Evolutionary conservation across 2,113 vertebrate species (phyloP).

Genomic region (Colistium nudipinnis): DNA sequence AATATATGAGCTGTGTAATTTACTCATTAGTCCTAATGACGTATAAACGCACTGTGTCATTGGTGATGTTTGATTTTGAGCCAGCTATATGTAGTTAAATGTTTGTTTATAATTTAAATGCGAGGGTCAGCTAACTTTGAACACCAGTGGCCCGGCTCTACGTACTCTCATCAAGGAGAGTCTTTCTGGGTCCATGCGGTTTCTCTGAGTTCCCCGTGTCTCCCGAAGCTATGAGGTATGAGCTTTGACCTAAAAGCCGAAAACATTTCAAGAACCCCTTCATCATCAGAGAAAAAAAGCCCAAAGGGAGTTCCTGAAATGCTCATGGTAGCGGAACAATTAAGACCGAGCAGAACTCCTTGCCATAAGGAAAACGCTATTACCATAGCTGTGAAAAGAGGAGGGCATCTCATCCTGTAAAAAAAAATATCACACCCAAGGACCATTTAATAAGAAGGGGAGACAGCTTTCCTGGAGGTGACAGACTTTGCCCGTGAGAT

Average conservation of each 20-base stretch:
- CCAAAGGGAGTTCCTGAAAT: conserved; percentile 15
- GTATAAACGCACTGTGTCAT: too few relatives aligned
- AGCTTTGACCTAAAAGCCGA: conserved; percentile 36
- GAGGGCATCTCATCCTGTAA: conserved; percentile 40
- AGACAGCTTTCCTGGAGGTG: conserved; percentile 9
- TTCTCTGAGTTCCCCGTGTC: not conserved
- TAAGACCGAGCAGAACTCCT: conserved; percentile 28
- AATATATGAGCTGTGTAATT: too few relatives aligned
- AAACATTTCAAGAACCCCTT: conserved; percentile 46
- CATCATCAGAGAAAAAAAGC: conserved; percentile 41
- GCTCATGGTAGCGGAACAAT: conserved; percentile 47
- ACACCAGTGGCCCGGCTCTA: too few relatives aligned
- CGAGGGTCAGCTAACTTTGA: too few relatives aligned
- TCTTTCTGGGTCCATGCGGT: conserved; percentile 9
- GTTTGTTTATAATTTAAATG: too few relatives aligned
- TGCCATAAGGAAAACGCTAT: conserved; percentile 32
- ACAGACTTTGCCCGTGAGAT: conserved; percentile 11
- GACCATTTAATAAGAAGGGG: conserved; percentile 25
- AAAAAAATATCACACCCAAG: conserved; percentile 28
- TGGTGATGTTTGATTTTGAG: too few relatives aligned
- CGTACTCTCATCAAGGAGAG: conserved; percentile 7
- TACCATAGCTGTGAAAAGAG: conserved; percentile 15
- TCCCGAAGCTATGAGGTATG: conserved; percentile 18
- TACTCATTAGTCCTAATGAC: too few relatives aligned
- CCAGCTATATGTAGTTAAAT: too few relatives aligned